These are phyloP conservation scores for Fistularia tabacaria DNA, from an alignment of 2,797 vertebrate species.

Conservation along the genomic window DNA sequence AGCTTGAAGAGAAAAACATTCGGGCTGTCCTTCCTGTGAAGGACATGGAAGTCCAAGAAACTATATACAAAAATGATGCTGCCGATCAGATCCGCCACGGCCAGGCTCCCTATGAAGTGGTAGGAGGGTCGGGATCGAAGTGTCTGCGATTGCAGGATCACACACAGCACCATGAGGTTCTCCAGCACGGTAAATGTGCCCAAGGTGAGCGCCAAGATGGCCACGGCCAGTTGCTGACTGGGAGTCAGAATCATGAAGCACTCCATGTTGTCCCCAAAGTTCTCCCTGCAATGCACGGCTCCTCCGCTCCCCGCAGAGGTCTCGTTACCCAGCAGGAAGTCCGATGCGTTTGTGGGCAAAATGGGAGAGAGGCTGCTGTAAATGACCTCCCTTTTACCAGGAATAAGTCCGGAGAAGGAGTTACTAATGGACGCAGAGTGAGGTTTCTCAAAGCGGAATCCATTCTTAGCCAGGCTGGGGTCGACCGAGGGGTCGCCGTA, in stretches of 20 bases:
- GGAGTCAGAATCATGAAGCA: slow-evolving; percentile 99
- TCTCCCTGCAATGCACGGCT: slow-evolving; percentile 86
- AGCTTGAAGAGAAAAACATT: slow-evolving; percentile 95
- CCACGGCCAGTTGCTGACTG: slow-evolving; percentile 90
- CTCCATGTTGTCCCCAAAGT: slow-evolving; percentile 96
- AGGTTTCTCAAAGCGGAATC: slow-evolving; percentile 81
- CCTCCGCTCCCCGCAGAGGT: slow-evolving; percentile 74
- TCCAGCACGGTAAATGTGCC: slow-evolving; percentile 97
- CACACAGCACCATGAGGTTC: slow-evolving; percentile 92
- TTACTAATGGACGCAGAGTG: slow-evolving; percentile 81
- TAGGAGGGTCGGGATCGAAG: slow-evolving; percentile 94
- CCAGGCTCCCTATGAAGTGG: slow-evolving; percentile 97
- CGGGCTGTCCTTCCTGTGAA: slow-evolving; percentile 94
- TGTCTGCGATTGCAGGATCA: slow-evolving; percentile 92
- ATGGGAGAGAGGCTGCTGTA: slow-evolving; percentile 72
- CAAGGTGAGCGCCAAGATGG: slow-evolving; percentile 88
- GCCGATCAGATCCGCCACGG: slow-evolving; percentile 92
- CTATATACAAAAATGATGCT: slow-evolving; percentile 99
- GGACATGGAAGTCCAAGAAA: slow-evolving; percentile 97
- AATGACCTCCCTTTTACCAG: slow-evolving; percentile 80
- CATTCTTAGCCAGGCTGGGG: slow-evolving; percentile 52
- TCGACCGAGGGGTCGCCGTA: slow-evolving; percentile 67
- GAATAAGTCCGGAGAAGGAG: slow-evolving; percentile 82
- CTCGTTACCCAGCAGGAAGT: slow-evolving; percentile 80
- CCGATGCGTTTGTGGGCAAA: slow-evolving; percentile 86